phyloP scores from a whole-genome alignment of 1,140 invertebrate genomes.

The Sesamia nonagrioides region DNA sequence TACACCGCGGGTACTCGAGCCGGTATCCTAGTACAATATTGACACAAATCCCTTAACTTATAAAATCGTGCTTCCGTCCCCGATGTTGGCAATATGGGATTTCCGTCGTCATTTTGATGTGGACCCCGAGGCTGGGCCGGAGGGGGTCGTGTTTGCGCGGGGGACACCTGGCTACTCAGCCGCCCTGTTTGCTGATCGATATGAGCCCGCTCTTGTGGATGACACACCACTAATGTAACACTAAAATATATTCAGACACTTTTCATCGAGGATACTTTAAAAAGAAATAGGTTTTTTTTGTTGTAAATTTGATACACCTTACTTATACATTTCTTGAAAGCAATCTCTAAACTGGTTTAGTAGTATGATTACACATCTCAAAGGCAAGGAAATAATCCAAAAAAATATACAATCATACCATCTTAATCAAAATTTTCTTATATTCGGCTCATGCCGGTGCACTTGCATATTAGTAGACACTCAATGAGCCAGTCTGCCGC shows the following conservation, averaged over 20 bases:
- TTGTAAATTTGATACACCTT: neutral
- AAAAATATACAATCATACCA: neutral
- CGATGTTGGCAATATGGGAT: constrained; percentile 84
- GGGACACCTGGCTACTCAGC: constrained; percentile 75
- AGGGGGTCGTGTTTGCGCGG: constrained; percentile 63
- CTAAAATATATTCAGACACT: constrained; percentile 55
- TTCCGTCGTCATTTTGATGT: constrained; percentile 86
- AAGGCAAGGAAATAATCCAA: no score
- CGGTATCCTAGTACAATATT: constrained; percentile 86
- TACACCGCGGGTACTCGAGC: constrained; percentile 57
- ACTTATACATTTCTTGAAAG: no score
- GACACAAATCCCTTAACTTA: constrained; percentile 87
- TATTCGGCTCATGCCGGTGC: neutral
- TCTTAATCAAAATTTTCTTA: neutral
- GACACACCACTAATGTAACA: constrained; percentile 65
- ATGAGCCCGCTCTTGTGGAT: constrained; percentile 67
- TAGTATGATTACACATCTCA: no score
- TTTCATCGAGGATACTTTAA: neutral
- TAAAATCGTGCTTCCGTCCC: constrained; percentile 84
- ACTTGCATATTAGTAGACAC: constrained; percentile 27
- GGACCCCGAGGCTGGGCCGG: constrained; percentile 71
- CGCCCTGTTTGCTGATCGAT: constrained; percentile 82
- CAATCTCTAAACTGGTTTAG: no score
- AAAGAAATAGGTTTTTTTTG: neutral
- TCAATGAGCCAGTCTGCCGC: constrained; percentile 19